Base-by-base conservation (phyloP, 2,797 vertebrate genomes). In the Aeoliscus strigatus region DNA sequence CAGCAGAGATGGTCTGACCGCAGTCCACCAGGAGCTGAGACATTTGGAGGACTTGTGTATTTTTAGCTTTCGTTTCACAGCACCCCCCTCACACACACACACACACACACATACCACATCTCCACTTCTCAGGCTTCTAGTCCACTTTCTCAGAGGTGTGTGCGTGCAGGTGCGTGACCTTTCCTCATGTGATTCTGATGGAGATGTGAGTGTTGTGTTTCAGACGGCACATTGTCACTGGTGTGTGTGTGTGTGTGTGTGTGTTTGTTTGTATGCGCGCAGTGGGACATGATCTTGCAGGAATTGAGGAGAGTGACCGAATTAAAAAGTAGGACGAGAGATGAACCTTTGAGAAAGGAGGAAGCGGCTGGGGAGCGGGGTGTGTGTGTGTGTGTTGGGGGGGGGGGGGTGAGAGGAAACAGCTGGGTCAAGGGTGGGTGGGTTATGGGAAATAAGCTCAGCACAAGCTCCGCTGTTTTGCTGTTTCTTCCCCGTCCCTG, bases 371-470 rank as follows among this genome's bases (percentile, higher is more conserved):
- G n/a, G n/a, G n/a, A n/a, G n/a, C n/a, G n/a, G n/a, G n/a, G n/a
- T n/a, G n/a, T n/a, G n/a, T n/a, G n/a, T n/a, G n/a, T n/a, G n/a
- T n/a, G n/a, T n/a, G n/a, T n/a, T n/a, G n/a, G n/a, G 32, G 27
- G 39, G 56, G 41, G 31, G 37, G 18, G 34, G 30, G 39, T 39
- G 47, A 51, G 44, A 77, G 83, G 83, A 86, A 84, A 66, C 80
- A 56, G 82, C 74, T 77, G 75, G 75, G 70, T 77, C 70, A 75
- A 46, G 67, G 70, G 65, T 77, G 66, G 42, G 8, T 23, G 66
- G 64, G 76, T 77, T 76, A 34, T 80, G 76, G 82, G 82, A 86
- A 86, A 80, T 76, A 15, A 81, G 50, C 56, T 75, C 66, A 59
- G 60, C 60, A 33, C 34, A 53, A 56, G 31, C 26, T n/a, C 36